Base-by-base conservation (phyloP, 2,113 vertebrate species). In the Pachycephala philippinensis region DNA sequence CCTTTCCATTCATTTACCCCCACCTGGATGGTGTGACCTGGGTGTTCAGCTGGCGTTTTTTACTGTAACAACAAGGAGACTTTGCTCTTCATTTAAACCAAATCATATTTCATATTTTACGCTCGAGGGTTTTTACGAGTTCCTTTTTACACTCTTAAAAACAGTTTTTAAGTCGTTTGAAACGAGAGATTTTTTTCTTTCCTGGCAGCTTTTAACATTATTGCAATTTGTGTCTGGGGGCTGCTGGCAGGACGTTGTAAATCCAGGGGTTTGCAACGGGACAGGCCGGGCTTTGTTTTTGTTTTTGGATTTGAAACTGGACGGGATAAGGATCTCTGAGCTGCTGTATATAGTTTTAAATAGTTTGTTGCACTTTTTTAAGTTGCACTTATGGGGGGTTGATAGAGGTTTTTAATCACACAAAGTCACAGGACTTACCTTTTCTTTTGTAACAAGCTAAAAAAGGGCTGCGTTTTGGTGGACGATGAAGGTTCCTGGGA, bases 101-200 rank as follows among this genome's bases (percentile, higher is more conserved):
- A 99, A 99, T 99, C 99, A 99, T 99, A 99, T 99, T 99, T 99
- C 99, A 99, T 99, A 99, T 99, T 99, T 99, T 99, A 99, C 98
- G 99, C 99, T 97, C 97, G 85, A 98, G 98, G 98, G 97, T 99
- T 99, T 99, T 99, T 99, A 99, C 99, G 98, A 98, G 99, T 99
- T 99, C 98, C 98, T 98, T 98, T 99, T 99, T 99, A 99, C 99
- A 99, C 99, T 98, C 98, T 98, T 98, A 98, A 98, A 98, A 98
- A 99, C 98, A 98, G 99, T 99, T 99, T 98, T 99, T 99, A 99
- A 99, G 99, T 99, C 98, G 98, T 98, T 98, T 98, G 97, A 97
- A 98, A 98, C 6, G 95, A 98, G 95, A 98, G 93, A 96, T 97
- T 98, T 97, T 97, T 98, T 98, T 98, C 96, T 98, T 98, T 98